Base-by-base conservation (phyloP, 2,113 vertebrate genomes). In the Fulmarus glacialis region DNA sequence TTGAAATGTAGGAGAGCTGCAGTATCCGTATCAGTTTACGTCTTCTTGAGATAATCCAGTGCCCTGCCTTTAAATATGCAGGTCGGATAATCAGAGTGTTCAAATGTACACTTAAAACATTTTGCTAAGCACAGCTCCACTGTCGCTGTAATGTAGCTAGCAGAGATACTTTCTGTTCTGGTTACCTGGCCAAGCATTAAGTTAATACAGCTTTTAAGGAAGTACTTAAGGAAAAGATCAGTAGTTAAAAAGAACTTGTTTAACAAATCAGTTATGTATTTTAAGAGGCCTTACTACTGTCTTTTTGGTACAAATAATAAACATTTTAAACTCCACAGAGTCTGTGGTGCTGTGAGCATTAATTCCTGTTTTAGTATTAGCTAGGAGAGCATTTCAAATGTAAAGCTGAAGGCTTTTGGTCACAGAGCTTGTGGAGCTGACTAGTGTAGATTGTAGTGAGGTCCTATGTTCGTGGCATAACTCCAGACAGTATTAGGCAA, bases 11-110 rank as follows among this genome's bases (percentile, higher is more conserved):
- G 67, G 9, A 59, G 48, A 90, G 11, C 62, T 86, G 16, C 47
- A 53, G 18, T 43, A 78, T 60, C 42, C 2, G 0, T 77, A 66
- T 70, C 50, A 73, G 22, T 58, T 87, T 86, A 29, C 0, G 0
- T 82, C 15, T 52, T 91, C 42, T 72, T 73, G 36, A 73, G 62
- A 27, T 53, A 91, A 88, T 70, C 27, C 42, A 62, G 29, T 68
- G 62, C 26, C 34, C 52, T 85, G 36, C 30, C 75, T 94, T 81
- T 88, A 82, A 90, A 70, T 58, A n/a, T 9, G 14, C 59, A 83
- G 58, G 38, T 66, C 2, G 7, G 32, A 42, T 83, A 72, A 93
- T 86, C 24, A 42, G 60, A 43, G 9, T 50, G 24, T 75, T 86
- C n/a, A 87, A 53, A 83, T 5, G n/a, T 32, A 82, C 58, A 34